phyloP scores from a whole-genome alignment of 64 coral and sea anemone genomes.

The Dendrophyllia cribrosa region DNA sequence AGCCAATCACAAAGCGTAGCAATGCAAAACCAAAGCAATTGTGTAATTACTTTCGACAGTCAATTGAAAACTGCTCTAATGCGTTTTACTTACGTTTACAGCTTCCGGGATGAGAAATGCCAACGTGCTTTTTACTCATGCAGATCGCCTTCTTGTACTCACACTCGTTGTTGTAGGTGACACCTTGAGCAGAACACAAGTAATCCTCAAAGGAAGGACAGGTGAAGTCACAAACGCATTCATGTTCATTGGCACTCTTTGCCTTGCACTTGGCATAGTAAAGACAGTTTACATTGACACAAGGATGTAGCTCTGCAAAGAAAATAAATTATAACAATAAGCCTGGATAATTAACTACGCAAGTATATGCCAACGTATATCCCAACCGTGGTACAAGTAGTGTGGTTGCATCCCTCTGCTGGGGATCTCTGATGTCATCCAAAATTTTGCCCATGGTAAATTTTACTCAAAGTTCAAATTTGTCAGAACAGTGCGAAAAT shows the following conservation, averaged over 20 bases:
- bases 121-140: constrained; percentile 34
- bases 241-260: constrained; percentile 12
- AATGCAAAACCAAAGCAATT: too few relatives aligned
- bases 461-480: too few relatives aligned
- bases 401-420: too few relatives aligned
- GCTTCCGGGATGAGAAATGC: constrained; percentile 68
- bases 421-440: too few relatives aligned
- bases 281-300: constrained; percentile 47
- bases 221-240: constrained; percentile 56
- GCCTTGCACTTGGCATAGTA: constrained; percentile 75
- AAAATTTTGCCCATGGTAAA: too few relatives aligned
- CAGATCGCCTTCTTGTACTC: constrained; percentile 69
- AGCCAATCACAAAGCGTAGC: too few relatives aligned
- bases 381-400: too few relatives aligned
- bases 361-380: too few relatives aligned
- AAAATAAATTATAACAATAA: neutral
- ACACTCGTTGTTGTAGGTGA: constrained; percentile 67
- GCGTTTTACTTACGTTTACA: constrained; percentile 62
- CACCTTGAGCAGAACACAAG: constrained; percentile 61
- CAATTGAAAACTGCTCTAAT: too few relatives aligned
- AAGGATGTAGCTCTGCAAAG: constrained; percentile 65
- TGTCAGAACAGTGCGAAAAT: too few relatives aligned
- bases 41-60: too few relatives aligned
- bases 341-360: too few relatives aligned
- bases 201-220: constrained; percentile 69